Base-by-base conservation (phyloP, 2,888 invertebrate species). In the Anarsia innoxiella region DNA sequence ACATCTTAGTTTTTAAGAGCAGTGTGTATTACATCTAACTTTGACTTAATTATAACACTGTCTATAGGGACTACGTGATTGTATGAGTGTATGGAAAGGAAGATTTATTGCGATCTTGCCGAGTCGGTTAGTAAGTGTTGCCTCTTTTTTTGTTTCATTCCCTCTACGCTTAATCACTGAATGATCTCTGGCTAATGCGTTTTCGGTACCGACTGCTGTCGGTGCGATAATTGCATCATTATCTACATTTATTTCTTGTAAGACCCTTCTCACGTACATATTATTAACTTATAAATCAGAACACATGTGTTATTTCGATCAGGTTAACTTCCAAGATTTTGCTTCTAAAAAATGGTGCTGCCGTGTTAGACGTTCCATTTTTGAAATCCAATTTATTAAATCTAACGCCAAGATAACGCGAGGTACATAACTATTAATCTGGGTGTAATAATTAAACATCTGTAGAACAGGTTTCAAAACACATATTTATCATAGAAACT, bases 41-140 rank as follows among this genome's bases (percentile, higher is more conserved):
- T 69, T 59, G 71, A 73, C 76, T 79, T 80, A 82, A 83, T 83
- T 80, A 80, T 80, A 82, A 78, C 76, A 73, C 74, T 73, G 76
- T 69, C 69, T 75, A 70, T 74, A 74, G 64, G 52, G 58, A 66
- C 55, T 54, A 52, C 62, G 62, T 58, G 67, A 71, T 72, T 72
- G 75, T 78, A 70, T 65, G 70, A 68, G 55, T 71, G 66, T 59
- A 64, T 32, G 56, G 59, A 56, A 56, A 55, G 60, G 56, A 66
- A 80, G 82, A 83, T 83, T 82, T 83, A 82, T 82, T 66, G 71
- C 74, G 60, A 73, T 70, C 72, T 73, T 70, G 63, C 71, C 66
- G 69, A 65, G 62, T 73, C 70, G 68, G 69, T 75, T 69, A 69
- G 75, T 76, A 67, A 75, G 70, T 66, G 66, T 62, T 65, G 61